phyloP scores from a whole-genome alignment of 2,888 invertebrate species.

The Biston stratarius region DNA sequence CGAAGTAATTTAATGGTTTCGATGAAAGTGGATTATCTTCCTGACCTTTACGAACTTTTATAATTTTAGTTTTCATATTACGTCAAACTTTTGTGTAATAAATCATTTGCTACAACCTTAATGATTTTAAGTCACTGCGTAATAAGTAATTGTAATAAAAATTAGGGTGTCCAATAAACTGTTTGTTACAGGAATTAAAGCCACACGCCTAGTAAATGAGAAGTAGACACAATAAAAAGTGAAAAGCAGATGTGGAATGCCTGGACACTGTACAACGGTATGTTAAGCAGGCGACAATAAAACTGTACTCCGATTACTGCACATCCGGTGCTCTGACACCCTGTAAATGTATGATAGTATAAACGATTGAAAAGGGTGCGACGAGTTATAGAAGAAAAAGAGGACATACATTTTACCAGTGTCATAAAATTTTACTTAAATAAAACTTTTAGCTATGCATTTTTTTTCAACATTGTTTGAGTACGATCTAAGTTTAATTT shows the following conservation, averaged over 20 bases:
- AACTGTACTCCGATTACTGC: conserved; percentile 48
- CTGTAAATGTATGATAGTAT: conserved; percentile 24
- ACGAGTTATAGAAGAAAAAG: background rate
- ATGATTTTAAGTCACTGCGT: too few species aligned
- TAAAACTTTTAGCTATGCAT: too few species aligned
- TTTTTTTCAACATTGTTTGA: too few species aligned
- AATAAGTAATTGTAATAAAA: conserved; percentile 2
- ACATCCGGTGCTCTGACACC: conserved; percentile 44
- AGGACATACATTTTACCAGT: background rate
- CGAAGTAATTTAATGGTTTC: conserved; percentile 49
- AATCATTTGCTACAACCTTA: conserved; percentile 13
- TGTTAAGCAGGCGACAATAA: conserved; percentile 78
- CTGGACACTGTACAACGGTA: conserved; percentile 54
- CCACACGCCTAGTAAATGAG: conserved; percentile 43
- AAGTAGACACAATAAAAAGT: conserved; percentile 47
- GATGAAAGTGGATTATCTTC: conserved; percentile 43
- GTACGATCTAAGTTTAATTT: too few species aligned
- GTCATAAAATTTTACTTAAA: background rate
- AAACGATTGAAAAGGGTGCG: conserved; percentile 13
- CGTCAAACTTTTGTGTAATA: conserved; percentile 22
- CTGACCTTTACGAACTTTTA: conserved; percentile 36
- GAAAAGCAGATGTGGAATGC: conserved; percentile 43
- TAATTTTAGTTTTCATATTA: conserved; percentile 36
- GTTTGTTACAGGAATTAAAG: conserved; percentile 12
- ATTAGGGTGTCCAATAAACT: conserved; percentile 11